Base-by-base conservation (phyloP, 2,888 invertebrate species). In the Himalopsyche anomala region DNA sequence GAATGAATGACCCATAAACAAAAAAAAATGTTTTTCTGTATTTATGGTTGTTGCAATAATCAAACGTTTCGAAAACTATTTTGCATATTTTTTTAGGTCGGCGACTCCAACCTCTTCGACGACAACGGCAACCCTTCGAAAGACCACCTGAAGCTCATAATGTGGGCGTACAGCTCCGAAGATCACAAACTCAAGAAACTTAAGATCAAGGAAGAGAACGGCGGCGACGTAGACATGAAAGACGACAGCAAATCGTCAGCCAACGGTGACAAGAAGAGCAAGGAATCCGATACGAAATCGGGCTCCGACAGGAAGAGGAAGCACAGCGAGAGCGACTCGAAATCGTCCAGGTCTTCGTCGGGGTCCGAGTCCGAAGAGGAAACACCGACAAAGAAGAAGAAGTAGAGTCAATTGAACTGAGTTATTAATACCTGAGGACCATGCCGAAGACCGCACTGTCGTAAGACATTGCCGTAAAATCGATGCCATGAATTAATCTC, bases 121-220 rank as follows among this genome's bases (percentile, higher is more conserved):
- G 94, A 94, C 0, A 93, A 94, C 87, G 96, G 95, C 54, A 93
- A 95, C 80, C 96, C 96, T 0, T 95, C 95, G 0, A 92, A 93
- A 69, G 94, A 95, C 85, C 96, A 97, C 89, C 89, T 96, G 87
- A 92, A 95, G 89, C 91, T 96, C 90, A 94, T 96, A 80, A 92
- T 96, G 85, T 96, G 96, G 96, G 96, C 95, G 0, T 96, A 96
- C 90, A 96, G 96, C 81, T 95, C 96, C 0, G 96, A 96, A 88
- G 94, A 94, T 0, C 93, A 94, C 45, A 95, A 94, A 89, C 92
- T 96, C 2, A 96, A 96, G 90, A 95, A 92, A 86, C 87, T 90
- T 90, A 95, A 93, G 86, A 88, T 90, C 6, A 90, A 92, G 80
- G 89, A 91, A 15, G 92, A 92, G 87, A 92, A 92, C 87, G 83